Evolutionary conservation across 2,888 invertebrate genomes (phyloP), one percentile per base, ranked within the genome.

Genomic region (Pecten maximus): DNA sequence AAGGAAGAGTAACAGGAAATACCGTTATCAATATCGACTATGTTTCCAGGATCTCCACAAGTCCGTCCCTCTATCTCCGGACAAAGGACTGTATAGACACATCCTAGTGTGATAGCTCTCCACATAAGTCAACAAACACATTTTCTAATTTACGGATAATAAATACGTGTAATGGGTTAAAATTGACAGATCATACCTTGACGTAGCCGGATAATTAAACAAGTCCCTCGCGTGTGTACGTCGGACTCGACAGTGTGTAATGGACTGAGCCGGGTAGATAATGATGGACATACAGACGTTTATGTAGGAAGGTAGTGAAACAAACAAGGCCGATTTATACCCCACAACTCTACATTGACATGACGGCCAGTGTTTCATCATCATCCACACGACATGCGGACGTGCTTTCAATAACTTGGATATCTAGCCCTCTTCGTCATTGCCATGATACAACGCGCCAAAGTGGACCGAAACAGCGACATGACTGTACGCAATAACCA

Each of bases 1-100:
- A 35, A 74, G 74, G 74, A 74, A 74, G 35, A 35, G 35, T 10
- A 74, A 74, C 74, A 74, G 74, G 74, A 74, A 74, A 74, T 74
- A 74, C 2, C 28, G 23, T 74, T 74, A 74, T 74, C 74, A 74
- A 35, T 35, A 12, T 3, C 10, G 74, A 10, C 10, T 28, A 74
- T 74, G 16, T 35, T 74, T 74, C 74, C 28, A 0, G 35, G 74
- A 74, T 35, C 74, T 74, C 0, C 35, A 35, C 15, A 28, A 74
- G 10, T 35, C 23, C 35, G 74, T 19, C 74, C 74, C 10, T 35
- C 74, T 74, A 74, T 74, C 74, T 35, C 6, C 35, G 74, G 35
- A 74, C 74, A 74, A 74, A 74, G 35, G 35, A 2, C 74, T 6
- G 8, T 74, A 74, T 19, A n/a, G n/a, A 19, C 28, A 35, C 74